phyloP scores from a whole-genome alignment of 2,797 vertebrate genomes.

The Zalophus californianus region DNA sequence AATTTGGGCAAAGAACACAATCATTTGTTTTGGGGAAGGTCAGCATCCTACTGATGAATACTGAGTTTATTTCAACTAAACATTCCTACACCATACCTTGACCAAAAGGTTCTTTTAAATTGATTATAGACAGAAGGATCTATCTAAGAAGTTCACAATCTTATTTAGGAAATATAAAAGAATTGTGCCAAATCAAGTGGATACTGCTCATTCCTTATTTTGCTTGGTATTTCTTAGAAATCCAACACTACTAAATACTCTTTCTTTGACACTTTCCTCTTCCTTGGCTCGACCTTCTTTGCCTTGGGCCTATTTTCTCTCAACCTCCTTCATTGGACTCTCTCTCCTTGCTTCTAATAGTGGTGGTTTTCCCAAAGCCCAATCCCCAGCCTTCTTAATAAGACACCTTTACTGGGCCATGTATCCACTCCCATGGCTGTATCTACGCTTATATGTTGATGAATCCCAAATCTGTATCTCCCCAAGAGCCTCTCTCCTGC shows the following conservation, averaged over 20 bases:
- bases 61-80: neutral
- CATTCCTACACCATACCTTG: neutral
- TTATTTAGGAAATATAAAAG: neutral
- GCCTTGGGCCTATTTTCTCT: neutral
- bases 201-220: conserved; percentile 12
- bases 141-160: neutral
- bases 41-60: neutral
- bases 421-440: neutral
- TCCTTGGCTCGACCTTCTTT: neutral
- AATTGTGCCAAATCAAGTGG: neutral
- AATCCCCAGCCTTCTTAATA: neutral
- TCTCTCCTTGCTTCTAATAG: neutral
- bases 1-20: neutral
- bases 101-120: neutral
- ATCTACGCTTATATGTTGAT: neutral
- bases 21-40: neutral
- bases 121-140: neutral
- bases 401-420: neutral
- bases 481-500: neutral
- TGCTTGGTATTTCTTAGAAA: neutral
- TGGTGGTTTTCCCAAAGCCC: neutral
- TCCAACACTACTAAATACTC: neutral
- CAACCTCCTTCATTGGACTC: neutral
- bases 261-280: neutral
- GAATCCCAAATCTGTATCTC: neutral